phyloP scores from a whole-genome alignment of 2,797 vertebrate genomes.

The Myotis myotis region DNA sequence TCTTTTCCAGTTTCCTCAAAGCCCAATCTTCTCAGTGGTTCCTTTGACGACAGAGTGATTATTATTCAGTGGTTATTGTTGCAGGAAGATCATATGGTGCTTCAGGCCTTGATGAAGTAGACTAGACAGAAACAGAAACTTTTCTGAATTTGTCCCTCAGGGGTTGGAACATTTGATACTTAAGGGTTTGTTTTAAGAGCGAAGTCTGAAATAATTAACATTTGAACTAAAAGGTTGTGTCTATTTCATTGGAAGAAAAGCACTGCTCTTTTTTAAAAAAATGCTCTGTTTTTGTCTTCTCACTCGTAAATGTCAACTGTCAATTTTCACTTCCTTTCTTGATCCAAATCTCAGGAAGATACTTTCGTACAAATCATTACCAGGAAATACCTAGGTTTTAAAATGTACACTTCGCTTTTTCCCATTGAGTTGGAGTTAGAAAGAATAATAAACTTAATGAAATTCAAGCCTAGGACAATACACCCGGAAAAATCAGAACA shows the following conservation, averaged over 20 bases:
- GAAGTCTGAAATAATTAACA: conserved; percentile 47
- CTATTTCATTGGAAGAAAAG: conserved; percentile 39
- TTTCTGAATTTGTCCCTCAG: background rate
- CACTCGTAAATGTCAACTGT: conserved; percentile 48
- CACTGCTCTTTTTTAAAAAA: background rate
- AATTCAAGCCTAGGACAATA: conserved; percentile 67
- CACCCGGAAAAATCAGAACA: conserved; percentile 67
- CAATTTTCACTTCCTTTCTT: conserved; percentile 43
- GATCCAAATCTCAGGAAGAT: conserved; percentile 31
- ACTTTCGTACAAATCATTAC: conserved; percentile 51
- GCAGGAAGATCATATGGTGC: conserved; percentile 20
- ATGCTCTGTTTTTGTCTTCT: conserved; percentile 33
- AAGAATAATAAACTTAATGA: conserved; percentile 70
- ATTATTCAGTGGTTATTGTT: conserved; percentile 24
- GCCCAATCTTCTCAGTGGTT: background rate
- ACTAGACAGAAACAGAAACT: conserved; percentile 41
- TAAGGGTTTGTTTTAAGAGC: conserved; percentile 44
- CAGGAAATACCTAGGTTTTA: conserved; percentile 62
- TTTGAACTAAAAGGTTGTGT: conserved; percentile 8
- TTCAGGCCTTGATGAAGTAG: background rate
- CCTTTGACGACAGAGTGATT: conserved; percentile 9
- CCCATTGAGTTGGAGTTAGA: conserved; percentile 45
- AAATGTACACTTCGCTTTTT: conserved; percentile 35
- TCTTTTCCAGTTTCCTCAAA: background rate
- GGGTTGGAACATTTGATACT: background rate